Base-by-base conservation (phyloP, 2,113 vertebrate genomes). In the Paradoxurus hermaphroditus region DNA sequence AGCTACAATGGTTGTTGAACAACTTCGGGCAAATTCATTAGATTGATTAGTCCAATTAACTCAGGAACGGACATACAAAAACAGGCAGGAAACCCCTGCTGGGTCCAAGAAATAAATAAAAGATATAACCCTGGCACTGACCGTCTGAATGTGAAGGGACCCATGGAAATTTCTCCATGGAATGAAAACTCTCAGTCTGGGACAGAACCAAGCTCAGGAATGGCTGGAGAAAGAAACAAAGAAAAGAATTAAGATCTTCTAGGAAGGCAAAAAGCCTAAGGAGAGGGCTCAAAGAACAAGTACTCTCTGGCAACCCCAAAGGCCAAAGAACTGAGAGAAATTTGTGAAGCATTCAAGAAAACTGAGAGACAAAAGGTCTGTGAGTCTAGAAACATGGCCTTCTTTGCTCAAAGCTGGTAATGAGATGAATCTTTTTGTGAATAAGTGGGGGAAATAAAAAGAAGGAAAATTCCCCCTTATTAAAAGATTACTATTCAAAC, bases 41-140 rank as follows among this genome's bases (percentile, higher is more conserved):
- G 95, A 95, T 89, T 96, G 88, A 92, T 96, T 97, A 95, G 96
- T 97, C 94, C 93, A 97, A 96, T 97, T 97, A 93, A 98, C 93
- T 95, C 75, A 94, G 86, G 93, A 82, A 86, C 25, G 75, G 81
- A 98, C 82, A 97, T 59, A 96, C 34, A 98, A 96, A 98, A 97
- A 78, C 70, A 95, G 96, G 95, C 91, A 98, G 95, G 91, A 98
- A 98, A 82, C 85, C 95, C 97, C 97, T 97, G 92, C 98, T 98
- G 97, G 44, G 93, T 94, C 83, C 1, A 94, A 96, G 90, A 98
- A 97, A 97, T 86, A 98, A 97, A 95, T 95, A 97, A 97, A 96
- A 96, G 87, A 84, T 91, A 90, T 86, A 86, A 56, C 95, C 85
- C 79, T 86, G 84, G 65, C 34, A 39, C 84, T 86, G 41, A 63